Evolutionary conservation across 2,888 invertebrate genomes (phyloP), one percentile per base, ranked within the genome.

Genomic region (Chrysolina haemoptera): DNA sequence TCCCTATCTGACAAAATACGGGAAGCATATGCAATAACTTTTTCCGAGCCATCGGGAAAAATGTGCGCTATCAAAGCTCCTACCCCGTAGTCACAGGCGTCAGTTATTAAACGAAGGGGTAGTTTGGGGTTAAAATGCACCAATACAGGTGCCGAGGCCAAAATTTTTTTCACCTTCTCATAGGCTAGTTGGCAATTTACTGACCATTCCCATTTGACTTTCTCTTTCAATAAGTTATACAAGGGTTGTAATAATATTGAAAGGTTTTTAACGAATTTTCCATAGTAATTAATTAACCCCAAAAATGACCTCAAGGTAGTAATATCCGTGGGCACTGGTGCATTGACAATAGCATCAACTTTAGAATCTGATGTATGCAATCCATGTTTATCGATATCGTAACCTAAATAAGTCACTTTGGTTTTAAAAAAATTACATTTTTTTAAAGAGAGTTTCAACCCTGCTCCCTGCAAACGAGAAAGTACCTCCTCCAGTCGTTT

Each of bases 211-310:
- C 67, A 78, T 59, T 71, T 62, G 0, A 55, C 18, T n/a, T 66
- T 50, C 68, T 74, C 63, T 20, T 76, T 69, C 41, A 70, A 48
- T 53, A 73, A 75, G 12, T 75, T 64, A 68, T 75, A 55, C 14
- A 76, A 59, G 1, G 76, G 76, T 5, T 71, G 12, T 12, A 75
- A 50, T 16, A 68, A 50, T 0, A 46, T 71, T 9, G 84, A 68
- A 53, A 84, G 75, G 53, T 82, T 79, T 50, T 77, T 76, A 1
- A 86, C 73, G 76, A 86, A 86, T 73, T 81, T 82, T 1, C 82
- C 78, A 71, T 86, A 87, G 14, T 64, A 64, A 16, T 63, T 63
- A 41, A 18, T 63, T n/a, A 63, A 40, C 1, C 40, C 41, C 14
- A 63, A 35, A 40, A 43, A 43, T 64, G 64, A 64, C 14, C 22